Evolutionary conservation across 2,113 vertebrate species (phyloP).

Genomic region (Cinclus mexicanus): DNA sequence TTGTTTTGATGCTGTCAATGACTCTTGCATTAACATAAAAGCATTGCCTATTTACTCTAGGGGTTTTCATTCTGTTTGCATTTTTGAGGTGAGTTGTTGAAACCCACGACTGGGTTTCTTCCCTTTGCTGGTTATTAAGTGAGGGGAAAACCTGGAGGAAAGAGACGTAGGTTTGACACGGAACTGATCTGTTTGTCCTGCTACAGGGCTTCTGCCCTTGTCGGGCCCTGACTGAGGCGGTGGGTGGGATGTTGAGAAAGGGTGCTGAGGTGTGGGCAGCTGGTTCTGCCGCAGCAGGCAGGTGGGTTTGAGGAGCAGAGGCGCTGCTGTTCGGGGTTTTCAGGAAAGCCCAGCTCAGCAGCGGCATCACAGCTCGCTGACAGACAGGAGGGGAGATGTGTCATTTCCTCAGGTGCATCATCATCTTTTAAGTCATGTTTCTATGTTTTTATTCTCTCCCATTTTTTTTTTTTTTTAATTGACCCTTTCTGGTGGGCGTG

Average conservation of each 20-base stretch:
- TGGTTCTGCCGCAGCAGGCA: accelerated
- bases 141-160: not conserved
- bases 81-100: conserved; percentile 20
- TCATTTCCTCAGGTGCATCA: conserved; percentile 41
- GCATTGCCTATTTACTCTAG: not conserved
- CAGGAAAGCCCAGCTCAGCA: not conserved
- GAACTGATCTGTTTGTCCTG: not conserved
- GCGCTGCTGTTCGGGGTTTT: accelerated
- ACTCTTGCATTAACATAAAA: conserved; percentile 37
- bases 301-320: not conserved
- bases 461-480: conserved; percentile 30
- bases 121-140: not conserved
- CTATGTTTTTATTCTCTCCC: not conserved
- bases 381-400: not conserved
- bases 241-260: not conserved
- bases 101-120: not conserved
- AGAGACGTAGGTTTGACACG: not conserved
- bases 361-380: accelerated
- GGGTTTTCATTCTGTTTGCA: conserved; percentile 19
- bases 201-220: accelerated
- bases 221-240: accelerated
- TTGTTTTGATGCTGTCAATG: conserved; percentile 53
- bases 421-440: conserved; percentile 13
- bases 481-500: conserved; percentile 1
- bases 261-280: not conserved